Evolutionary conservation across 2,113 vertebrate genomes (phyloP).

Genomic region (Rhinoderma darwinii): DNA sequence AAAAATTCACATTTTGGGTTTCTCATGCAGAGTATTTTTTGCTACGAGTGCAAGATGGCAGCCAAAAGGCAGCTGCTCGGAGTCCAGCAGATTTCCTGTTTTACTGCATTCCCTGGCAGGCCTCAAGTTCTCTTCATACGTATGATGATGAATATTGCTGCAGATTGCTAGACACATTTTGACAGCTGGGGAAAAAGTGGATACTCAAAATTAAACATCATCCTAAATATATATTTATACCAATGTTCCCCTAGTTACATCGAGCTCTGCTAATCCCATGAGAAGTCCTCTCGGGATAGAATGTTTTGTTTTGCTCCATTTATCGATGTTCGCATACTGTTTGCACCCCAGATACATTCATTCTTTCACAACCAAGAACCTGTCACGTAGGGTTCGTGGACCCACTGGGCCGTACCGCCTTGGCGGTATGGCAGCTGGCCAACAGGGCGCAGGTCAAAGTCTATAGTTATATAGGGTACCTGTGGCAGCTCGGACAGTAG

Average conservation of each 20-base stretch:
- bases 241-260: not conserved
- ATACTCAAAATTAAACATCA: not conserved
- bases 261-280: no score
- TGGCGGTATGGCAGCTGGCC: no score
- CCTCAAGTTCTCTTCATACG: not conserved
- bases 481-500: no score
- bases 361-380: no score
- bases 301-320: no score
- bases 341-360: no score
- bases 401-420: no score
- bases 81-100: constrained; percentile 26
- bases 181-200: not conserved
- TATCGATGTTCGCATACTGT: no score
- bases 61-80: constrained; percentile 36
- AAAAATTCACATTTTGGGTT: constrained; percentile 16
- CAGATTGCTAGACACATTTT: not conserved
- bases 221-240: not conserved
- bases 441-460: no score
- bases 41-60: constrained; percentile 40
- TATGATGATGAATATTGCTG: constrained; percentile 8
- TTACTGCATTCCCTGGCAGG: constrained; percentile 20
- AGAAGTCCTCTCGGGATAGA: no score
- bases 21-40: constrained; percentile 2
- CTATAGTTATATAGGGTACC: no score
- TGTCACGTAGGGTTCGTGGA: no score